phyloP scores from a whole-genome alignment of 2,888 invertebrate genomes.

The Acrobasis consociella region DNA sequence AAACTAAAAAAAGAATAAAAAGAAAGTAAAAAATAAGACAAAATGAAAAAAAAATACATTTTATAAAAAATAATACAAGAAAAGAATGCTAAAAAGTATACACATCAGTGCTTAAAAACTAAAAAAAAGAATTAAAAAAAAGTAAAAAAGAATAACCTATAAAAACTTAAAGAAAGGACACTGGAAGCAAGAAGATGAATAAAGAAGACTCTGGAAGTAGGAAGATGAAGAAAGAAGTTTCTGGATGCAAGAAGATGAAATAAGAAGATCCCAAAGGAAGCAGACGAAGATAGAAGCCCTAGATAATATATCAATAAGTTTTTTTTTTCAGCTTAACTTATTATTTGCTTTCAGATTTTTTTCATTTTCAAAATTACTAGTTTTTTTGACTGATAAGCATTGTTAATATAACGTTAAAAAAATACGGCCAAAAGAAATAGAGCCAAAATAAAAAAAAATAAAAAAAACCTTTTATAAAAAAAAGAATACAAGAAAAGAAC shows the following conservation, averaged over 20 bases:
- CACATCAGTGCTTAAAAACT: not conserved
- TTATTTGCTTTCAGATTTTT: no score
- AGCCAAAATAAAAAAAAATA: no score
- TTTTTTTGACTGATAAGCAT: no score
- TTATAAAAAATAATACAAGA: conserved; percentile 30
- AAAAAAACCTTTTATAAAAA: no score
- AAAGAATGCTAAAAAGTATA: conserved; percentile 16
- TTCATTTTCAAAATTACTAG: no score
- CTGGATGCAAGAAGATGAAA: conserved; percentile 22
- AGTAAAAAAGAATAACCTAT: conserved; percentile 20
- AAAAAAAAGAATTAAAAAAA: conserved; percentile 23
- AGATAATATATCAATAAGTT: no score
- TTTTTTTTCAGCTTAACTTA: no score
- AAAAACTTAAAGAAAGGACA: not conserved
- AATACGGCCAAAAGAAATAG: no score
- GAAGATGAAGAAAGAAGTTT: conserved; percentile 25
- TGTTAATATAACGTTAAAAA: no score
- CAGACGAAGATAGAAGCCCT: conserved; percentile 21
- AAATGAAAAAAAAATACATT: conserved; percentile 4
- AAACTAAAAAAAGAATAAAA: conserved; percentile 18
- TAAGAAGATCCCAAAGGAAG: conserved; percentile 8
- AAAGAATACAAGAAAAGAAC: no score
- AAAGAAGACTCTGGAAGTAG: conserved; percentile 19
- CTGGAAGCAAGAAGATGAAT: conserved; percentile 19
- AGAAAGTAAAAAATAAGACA: conserved; percentile 20